phyloP scores from a whole-genome alignment of 2,888 invertebrate species.

The Diarsia mendica region DNA sequence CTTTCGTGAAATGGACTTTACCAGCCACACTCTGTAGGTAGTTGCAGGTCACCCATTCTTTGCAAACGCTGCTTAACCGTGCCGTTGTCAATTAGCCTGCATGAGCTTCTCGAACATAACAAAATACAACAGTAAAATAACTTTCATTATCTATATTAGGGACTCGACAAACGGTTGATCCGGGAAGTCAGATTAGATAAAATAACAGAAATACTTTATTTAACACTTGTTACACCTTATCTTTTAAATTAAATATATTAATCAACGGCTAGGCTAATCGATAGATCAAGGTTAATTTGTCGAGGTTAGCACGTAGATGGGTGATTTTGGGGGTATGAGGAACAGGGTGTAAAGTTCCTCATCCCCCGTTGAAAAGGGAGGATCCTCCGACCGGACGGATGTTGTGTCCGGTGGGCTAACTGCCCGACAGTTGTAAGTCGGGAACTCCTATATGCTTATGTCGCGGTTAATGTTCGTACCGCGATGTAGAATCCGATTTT shows the following conservation, averaged over 20 bases:
- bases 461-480: too few relatives aligned
- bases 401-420: too few relatives aligned
- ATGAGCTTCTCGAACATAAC: too few relatives aligned
- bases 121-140: background rate
- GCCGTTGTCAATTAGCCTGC: background rate
- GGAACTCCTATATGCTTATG: too few relatives aligned
- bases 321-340: too few relatives aligned
- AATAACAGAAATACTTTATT: constrained; percentile 6
- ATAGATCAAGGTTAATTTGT: constrained; percentile 12
- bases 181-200: constrained; percentile 26
- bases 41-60: background rate
- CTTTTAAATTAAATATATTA: constrained; percentile 20
- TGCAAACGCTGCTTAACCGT: background rate
- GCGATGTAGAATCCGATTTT: too few relatives aligned
- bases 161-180: constrained; percentile 3
- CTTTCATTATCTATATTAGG: background rate
- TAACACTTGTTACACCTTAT: background rate
- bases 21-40: background rate
- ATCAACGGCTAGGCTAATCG: background rate
- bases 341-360: too few relatives aligned
- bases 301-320: background rate
- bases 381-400: too few relatives aligned
- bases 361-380: too few relatives aligned
- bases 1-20: too few relatives aligned
- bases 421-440: too few relatives aligned